Evolutionary conservation across 2,113 vertebrate genomes (phyloP).

Genomic region (Grammomys surdaster): DNA sequence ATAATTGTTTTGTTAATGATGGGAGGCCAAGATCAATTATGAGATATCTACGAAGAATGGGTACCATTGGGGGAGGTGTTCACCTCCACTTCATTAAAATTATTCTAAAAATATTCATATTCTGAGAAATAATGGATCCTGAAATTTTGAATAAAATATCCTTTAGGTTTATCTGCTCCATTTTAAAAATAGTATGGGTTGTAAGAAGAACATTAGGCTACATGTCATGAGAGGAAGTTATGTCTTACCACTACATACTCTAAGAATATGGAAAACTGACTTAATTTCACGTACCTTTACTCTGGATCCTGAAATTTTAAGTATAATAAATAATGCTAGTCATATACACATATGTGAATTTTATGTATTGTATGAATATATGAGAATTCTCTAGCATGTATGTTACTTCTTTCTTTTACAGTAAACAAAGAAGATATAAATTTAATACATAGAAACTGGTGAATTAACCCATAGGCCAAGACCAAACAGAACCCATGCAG

Average conservation of each 20-base stretch:
- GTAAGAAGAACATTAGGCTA: not conserved
- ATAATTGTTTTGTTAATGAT: not conserved
- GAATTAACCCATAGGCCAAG: too few relatives aligned
- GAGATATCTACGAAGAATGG: conserved; percentile 22
- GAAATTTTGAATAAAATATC: not conserved
- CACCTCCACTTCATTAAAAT: not conserved
- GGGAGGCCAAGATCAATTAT: not conserved
- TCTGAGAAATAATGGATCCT: conserved; percentile 45
- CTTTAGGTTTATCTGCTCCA: not conserved
- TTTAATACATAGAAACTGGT: not conserved
- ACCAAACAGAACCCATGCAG: not conserved
- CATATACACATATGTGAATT: not conserved
- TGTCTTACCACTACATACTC: not conserved
- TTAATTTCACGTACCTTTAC: conserved; percentile 45
- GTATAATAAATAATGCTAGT: not conserved
- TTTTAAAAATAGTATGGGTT: conserved; percentile 10
- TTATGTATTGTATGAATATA: not conserved
- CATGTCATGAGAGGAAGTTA: not conserved
- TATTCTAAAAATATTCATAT: not conserved
- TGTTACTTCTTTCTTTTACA: not conserved
- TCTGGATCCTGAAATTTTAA: not conserved
- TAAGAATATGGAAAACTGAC: not conserved
- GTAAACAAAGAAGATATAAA: conserved; percentile 22
- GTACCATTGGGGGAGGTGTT: not conserved
- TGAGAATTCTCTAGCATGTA: not conserved